A percentile compares a stretch with the other conserved stretches of the same genome.
Conservation (phyloP, 1,140 invertebrate species). For the Ridgeia piscesae region DNA sequence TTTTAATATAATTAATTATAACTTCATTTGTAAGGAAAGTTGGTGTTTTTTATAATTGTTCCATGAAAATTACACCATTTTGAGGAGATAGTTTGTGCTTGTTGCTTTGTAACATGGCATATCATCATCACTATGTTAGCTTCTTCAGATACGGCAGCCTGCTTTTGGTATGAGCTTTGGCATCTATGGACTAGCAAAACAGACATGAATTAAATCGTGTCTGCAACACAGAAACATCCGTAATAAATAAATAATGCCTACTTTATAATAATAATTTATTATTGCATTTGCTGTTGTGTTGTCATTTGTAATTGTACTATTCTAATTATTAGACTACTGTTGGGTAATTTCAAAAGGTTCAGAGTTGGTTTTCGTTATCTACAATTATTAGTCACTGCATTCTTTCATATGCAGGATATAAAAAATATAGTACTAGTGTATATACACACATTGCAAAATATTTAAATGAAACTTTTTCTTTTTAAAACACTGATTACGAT, state of each 20-base stretch:
- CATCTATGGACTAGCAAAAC: no score
- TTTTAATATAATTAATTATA: neutral
- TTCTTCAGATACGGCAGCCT: neutral
- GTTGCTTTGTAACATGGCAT: neutral
- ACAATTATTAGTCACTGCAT: neutral
- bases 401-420: neutral
- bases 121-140: neutral
- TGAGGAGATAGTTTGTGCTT: neutral
- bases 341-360: neutral
- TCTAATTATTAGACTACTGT: neutral
- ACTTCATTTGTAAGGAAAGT: neutral
- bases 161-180: neutral
- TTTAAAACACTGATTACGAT: no score
- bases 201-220: no score
- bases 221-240: no score
- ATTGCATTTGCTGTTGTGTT: neutral
- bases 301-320: neutral
- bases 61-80: neutral
- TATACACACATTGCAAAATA: neutral
- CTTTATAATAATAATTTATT: neutral
- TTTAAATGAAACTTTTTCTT: neutral
- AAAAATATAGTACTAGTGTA: no score
- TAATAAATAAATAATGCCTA: no score
- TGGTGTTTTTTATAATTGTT: neutral
- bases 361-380: neutral